Conservation (phyloP, 2,113 vertebrate genomes). For the Odocoileus virginianus region DNA sequence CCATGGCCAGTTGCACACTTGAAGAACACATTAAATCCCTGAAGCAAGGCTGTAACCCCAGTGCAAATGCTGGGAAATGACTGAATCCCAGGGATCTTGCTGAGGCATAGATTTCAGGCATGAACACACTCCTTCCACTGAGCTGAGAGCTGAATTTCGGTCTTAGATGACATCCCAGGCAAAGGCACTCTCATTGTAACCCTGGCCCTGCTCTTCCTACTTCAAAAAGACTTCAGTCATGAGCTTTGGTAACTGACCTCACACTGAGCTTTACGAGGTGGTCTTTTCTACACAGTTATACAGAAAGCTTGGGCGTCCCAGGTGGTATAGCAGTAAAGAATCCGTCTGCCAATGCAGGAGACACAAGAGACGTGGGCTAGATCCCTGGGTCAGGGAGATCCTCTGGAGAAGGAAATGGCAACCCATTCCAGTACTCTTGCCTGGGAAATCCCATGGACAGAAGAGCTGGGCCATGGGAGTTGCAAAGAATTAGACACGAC, state of each 20-base stretch:
- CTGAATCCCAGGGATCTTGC: not conserved
- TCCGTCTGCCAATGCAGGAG: not conserved
- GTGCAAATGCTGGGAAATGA: not conserved
- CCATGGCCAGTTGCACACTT: not conserved
- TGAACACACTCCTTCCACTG: not conserved
- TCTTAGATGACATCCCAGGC: not conserved
- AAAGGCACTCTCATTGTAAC: not conserved
- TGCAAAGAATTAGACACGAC: not conserved
- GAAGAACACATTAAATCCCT: not conserved
- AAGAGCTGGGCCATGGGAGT: not conserved
- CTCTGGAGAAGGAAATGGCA: not conserved
- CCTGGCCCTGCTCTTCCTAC: not conserved
- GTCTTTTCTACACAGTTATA: not conserved
- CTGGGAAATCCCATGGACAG: not conserved
- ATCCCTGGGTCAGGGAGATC: not conserved
- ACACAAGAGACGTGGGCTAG: not conserved
- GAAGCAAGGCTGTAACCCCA: not conserved
- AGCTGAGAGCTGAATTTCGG: not conserved
- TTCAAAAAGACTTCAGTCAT: not conserved
- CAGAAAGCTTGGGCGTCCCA: not conserved
- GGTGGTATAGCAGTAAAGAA: not conserved
- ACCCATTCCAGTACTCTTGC: not conserved
- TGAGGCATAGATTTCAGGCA: not conserved
- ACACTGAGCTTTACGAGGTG: not conserved
- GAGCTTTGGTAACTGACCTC: not conserved